Base-by-base conservation (phyloP, 2,888 invertebrate genomes). In the Myopa testacea region DNA sequence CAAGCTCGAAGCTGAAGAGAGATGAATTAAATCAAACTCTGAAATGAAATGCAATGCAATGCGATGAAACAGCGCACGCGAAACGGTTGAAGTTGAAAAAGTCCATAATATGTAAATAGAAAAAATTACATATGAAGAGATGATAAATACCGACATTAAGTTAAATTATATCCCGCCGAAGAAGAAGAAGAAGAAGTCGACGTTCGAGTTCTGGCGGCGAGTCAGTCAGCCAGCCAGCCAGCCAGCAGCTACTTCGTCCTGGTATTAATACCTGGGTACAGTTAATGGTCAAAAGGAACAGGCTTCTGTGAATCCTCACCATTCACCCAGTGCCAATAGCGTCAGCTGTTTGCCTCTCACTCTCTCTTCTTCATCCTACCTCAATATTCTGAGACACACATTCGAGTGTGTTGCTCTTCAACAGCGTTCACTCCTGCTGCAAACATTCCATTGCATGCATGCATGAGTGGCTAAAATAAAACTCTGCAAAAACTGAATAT, bases 71-170 rank as follows among this genome's bases (percentile, higher is more conserved):
- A 5, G 37, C 16, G 37, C 19, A 45, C n/a, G 62, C 19, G 45
- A 70, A 52, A n/a, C 60, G 62, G 19, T 34, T 4, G 38, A 75
- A 71, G 38, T 62, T 76, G 69, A 50, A 69, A 69, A 76, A 14
- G 65, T 76, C 38, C 62, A 62, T 68, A 55, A 71, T 34, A 71
- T 76, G 65, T 70, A 37, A 71, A 71, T 65, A 65, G 63, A 71
- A 71, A 55, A 76, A 71, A 76, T 76, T 74, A 76, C 78, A 77
- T 52, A 52, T 84, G 84, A 83, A 83, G 78, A 85, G 83, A 86
- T 85, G 85, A 87, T 88, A 88, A 88, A 88, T 87, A 88, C 85
- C 84, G 82, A 83, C 87, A 88, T 88, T 88, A 88, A 88, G 86
- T 87, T 85, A 88, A 88, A 88, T 88, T 88, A 88, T 86, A 84